phyloP scores from a whole-genome alignment of 2,797 vertebrate species.

The Tarsius wallacei region DNA sequence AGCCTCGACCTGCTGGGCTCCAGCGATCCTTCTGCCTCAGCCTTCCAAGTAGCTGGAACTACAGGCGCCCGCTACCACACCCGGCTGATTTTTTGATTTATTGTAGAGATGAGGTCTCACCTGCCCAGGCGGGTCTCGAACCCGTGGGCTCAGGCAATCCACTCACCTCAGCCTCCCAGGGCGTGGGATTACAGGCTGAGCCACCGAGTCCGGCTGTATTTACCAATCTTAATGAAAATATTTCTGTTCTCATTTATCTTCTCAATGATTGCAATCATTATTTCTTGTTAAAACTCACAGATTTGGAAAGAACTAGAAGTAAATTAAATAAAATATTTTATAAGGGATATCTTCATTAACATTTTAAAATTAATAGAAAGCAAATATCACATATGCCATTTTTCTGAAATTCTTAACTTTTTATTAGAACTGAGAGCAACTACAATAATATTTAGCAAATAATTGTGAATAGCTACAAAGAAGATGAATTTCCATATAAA shows the following conservation, averaged over 20 bases:
- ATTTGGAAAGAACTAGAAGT: background rate
- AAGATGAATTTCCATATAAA: background rate
- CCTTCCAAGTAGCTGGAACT: no score
- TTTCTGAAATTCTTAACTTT: background rate
- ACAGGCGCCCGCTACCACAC: no score
- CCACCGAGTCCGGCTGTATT: background rate
- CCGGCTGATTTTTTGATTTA: no score
- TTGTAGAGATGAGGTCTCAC: no score
- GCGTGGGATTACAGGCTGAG: no score
- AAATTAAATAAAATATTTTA: background rate
- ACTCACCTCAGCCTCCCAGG: no score
- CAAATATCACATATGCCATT: background rate
- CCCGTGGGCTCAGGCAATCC: no score
- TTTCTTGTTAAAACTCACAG: background rate
- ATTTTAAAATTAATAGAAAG: background rate
- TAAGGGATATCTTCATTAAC: background rate
- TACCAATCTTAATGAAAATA: constrained; percentile 31
- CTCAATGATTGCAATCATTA: background rate
- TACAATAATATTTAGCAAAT: background rate
- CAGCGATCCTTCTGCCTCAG: no score
- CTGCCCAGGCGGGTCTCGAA: no score
- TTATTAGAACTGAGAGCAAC: background rate
- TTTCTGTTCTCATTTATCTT: background rate
- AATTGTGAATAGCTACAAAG: constrained; percentile 20
- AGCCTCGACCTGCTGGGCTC: no score